Percentiles rank a stretch among this genome's conserved stretches.
Conservation (phyloP, 2,888 invertebrate species). For the Tipula unca region DNA sequence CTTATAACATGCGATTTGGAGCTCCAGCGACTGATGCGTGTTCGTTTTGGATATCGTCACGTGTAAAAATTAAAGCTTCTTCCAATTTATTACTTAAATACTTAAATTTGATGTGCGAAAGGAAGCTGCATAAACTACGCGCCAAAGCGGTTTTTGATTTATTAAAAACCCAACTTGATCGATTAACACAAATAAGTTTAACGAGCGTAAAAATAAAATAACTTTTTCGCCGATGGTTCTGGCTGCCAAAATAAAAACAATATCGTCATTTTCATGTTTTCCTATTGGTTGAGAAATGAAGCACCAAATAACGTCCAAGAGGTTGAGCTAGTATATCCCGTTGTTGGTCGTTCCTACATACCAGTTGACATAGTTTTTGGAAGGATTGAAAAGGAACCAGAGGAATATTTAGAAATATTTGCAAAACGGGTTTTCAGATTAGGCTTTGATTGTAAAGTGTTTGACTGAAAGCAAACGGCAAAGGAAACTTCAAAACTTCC, state of each 20-base stretch:
- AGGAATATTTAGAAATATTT: background rate
- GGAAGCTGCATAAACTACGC: background rate
- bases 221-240: constrained; percentile 23
- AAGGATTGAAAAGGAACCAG: constrained; percentile 28
- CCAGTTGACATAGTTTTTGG: constrained; percentile 31
- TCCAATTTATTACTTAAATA: background rate
- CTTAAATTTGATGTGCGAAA: background rate
- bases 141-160: background rate
- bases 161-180: background rate
- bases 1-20: background rate
- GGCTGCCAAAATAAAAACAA: constrained; percentile 32
- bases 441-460: background rate
- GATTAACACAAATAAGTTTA: background rate
- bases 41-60: background rate
- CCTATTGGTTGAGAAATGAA: constrained; percentile 26
- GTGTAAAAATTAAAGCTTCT: background rate
- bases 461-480: background rate
- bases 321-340: constrained; percentile 27
- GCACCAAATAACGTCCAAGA: constrained; percentile 28
- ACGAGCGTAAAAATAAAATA: background rate
- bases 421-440: background rate
- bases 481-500: background rate
- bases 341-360: constrained; percentile 30
- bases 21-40: background rate
- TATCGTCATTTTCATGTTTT: constrained; percentile 28